Evolutionary conservation across 1,140 invertebrate genomes (phyloP), one percentile per base, ranked within the genome.

Genomic region (Lepidurus packardi): DNA sequence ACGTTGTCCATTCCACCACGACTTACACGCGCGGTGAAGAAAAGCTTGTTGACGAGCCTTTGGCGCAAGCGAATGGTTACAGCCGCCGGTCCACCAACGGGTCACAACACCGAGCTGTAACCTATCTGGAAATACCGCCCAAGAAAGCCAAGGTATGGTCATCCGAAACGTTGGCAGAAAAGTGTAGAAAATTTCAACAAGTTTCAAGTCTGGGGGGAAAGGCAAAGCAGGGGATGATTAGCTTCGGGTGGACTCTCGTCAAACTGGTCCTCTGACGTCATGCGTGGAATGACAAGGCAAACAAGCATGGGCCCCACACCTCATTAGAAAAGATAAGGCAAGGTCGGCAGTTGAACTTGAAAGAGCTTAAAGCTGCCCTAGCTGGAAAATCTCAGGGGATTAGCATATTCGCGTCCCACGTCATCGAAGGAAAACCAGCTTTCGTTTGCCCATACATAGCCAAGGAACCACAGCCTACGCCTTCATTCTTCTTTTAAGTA

Each of bases 1-100:
- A 93, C 81, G 93, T 96, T 79, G 90, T 96, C 7, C 88, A 93
- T 74, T 96, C 96, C 85, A 94, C 95, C 79, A 97, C 94, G 9
- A 96, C 94, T 1, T 84, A 96, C 77, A 94, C 93, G 21, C 88
- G 93, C 3, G 94, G 93, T 34, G 94, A 96, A 82, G 93, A 95
- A 83, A 89, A 92, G 80, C 89, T 90, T 79, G 88, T 90, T 21
- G 86, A 90, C 21, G 91, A 94, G 80, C 91, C 92, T 83, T 84
- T 93, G 82, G 87, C 81, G 73, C 47, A 82, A 77, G 77, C 82
- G 76, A 81, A 81, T 73, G 83, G 81, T 74, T 11, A 42, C 73
- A 43, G 45, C 24, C 53, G 53, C 16, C 53, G 53, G 21, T 34
- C 34, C 34, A 65, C 16, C 21, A 65, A n/a, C 53, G 53, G 53